Evolutionary conservation across 2,113 vertebrate species (phyloP).

Genomic region (Micronycteris hirsuta): DNA sequence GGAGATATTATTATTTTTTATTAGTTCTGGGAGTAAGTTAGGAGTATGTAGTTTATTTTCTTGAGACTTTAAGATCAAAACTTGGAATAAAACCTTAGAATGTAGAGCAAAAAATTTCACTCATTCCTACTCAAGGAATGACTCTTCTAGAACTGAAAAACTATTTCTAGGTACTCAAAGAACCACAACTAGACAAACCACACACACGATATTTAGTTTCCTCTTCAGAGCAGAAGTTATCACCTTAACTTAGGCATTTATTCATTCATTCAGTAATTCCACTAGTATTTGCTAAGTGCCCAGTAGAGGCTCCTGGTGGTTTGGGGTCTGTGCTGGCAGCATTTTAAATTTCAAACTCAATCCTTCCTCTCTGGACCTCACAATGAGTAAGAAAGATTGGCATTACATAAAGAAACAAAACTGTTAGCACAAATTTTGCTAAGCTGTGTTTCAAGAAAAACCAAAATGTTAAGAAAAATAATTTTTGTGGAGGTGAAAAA

Average conservation of each 20-base stretch:
- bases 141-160: neutral
- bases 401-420: neutral
- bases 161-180: neutral
- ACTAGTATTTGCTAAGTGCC: neutral
- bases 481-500: neutral
- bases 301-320: neutral
- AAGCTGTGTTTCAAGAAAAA: neutral
- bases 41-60: neutral
- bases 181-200: neutral
- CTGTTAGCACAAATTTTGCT: neutral
- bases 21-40: neutral
- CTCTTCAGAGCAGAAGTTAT: neutral
- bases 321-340: neutral
- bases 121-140: neutral
- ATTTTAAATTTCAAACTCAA: neutral
- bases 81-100: neutral
- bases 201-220: neutral
- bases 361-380: neutral
- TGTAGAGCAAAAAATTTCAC: neutral
- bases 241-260: neutral
- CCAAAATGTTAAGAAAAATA: neutral
- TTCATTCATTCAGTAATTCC: neutral
- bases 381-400: neutral
- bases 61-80: neutral
- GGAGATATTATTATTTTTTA: neutral